Base-by-base conservation (phyloP, 2,888 invertebrate genomes). In the Lochmaea capreae region DNA sequence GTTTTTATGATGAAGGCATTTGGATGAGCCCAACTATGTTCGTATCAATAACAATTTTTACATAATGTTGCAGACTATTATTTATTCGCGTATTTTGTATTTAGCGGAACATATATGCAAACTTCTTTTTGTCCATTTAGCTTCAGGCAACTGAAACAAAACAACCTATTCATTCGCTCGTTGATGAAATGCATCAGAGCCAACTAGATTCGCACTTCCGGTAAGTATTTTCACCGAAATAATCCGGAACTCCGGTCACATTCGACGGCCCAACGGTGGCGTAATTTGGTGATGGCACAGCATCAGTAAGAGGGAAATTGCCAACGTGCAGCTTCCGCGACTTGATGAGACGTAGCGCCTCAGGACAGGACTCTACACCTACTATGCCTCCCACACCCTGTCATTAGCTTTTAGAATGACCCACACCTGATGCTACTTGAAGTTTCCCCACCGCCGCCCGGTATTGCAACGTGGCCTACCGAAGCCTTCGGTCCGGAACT, bases 281-380 rank as follows among this genome's bases (percentile, higher is more conserved):
- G 85, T 87, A 87, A 87, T 87, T 86, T 85, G 85, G 85, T 84
- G 85, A 84, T 83, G 84, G 80, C 84, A 82, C 83, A 84, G 81
- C 84, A 85, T 63, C 62, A 42, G 43, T 42, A 63, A 63, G 62
- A 82, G 87, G 87, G 87, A 87, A 87, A 87, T 87, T 87, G 87
- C 86, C 85, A 86, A 82, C 85, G 86, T 85, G 85, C 86, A 85
- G 87, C 84, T 87, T 87, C 87, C 87, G 87, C 83, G 85, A 87
- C 86, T 87, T 87, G 87, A 87, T 87, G 87, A 87, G 85, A 79
- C 72, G 72, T 68, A 82, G 77, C 80, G 85, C 85, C 85, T 84
- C 83, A 83, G 84, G 84, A 82, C 81, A 79, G 76, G 71, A 61
- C 69, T 71, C 42, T 26, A 49, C 73, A 58, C 57, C 70, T 73